Percentiles rank a stretch among this genome's conserved stretches.
Conservation (phyloP, 2,888 invertebrate species). For the Melangyna quadrimaculata region DNA sequence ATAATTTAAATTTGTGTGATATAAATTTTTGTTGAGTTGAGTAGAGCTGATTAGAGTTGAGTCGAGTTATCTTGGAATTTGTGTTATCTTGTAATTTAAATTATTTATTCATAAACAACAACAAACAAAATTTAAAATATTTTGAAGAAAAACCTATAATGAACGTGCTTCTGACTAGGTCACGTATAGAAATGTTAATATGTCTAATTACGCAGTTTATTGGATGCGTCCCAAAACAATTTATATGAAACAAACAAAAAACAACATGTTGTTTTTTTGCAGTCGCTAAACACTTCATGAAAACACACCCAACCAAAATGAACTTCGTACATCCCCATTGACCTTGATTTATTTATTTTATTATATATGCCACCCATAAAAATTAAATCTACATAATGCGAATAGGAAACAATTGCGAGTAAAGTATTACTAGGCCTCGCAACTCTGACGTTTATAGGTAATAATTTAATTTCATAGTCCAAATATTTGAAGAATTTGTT, state of each 20-base stretch:
- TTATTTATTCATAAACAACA: not conserved
- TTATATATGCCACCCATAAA: not conserved
- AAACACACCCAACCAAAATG: not conserved
- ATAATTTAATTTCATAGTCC: not conserved
- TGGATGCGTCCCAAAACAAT: conserved; percentile 12
- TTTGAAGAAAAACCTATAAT: conserved; percentile 1
- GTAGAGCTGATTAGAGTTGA: no score
- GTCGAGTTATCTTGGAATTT: not conserved
- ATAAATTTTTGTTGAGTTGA: not conserved
- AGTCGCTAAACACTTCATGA: not conserved
- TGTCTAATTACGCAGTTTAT: conserved; percentile 1
- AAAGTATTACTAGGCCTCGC: not conserved
- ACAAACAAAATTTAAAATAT: not conserved
- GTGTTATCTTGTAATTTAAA: not conserved
- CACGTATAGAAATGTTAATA: not conserved
- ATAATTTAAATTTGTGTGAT: not conserved
- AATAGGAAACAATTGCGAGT: not conserved
- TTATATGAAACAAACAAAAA: not conserved
- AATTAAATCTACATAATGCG: not conserved
- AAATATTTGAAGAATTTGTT: not conserved
- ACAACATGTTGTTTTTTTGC: not conserved
- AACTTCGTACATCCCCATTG: not conserved
- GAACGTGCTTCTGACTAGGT: not conserved
- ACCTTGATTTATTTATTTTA: not conserved
- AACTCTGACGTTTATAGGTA: not conserved